Evolutionary conservation across 2,113 vertebrate species (phyloP).

Genomic region (Rhinogobius similis): DNA sequence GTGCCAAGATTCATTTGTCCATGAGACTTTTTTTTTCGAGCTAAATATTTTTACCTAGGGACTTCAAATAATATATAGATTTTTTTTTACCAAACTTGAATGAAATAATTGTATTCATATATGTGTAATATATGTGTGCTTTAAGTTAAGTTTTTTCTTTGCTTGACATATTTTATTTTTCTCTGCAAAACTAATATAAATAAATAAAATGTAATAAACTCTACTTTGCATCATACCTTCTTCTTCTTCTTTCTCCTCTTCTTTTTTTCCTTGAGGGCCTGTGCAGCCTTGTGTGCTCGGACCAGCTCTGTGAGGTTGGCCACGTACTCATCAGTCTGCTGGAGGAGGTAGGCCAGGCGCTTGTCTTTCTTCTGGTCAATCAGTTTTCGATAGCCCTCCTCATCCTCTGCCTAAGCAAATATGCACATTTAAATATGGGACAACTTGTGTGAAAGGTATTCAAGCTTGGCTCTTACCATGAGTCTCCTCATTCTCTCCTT

Average conservation of each 20-base stretch:
- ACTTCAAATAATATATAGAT: no score
- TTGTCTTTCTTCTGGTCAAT: conserved; percentile 99
- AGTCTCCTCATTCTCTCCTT: conserved; percentile 96
- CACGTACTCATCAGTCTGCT: conserved; percentile 97
- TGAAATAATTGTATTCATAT: background rate
- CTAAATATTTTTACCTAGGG: no score
- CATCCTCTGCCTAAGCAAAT: conserved; percentile 87
- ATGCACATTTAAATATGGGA: background rate
- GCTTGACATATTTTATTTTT: background rate
- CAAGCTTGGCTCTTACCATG: conserved; percentile 78
- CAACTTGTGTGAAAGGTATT: background rate
- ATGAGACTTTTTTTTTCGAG: no score
- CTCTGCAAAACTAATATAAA: background rate
- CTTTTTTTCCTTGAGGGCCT: conserved; percentile 95
- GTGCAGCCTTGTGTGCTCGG: conserved; percentile 92
- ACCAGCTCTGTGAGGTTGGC: conserved; percentile 97
- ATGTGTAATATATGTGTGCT: no score
- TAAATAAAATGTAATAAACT: background rate
- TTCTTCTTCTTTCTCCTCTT: conserved; percentile 95
- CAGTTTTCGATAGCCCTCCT: conserved; percentile 96
- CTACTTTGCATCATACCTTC: conserved; percentile 73
- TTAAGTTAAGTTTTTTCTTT: no score
- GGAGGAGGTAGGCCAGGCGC: conserved; percentile 93
- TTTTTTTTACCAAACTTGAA: no score
- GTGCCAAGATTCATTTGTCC: no score